Conservation (phyloP, 1,140 invertebrate genomes). For the Bombus haemorrhoidalis region DNA sequence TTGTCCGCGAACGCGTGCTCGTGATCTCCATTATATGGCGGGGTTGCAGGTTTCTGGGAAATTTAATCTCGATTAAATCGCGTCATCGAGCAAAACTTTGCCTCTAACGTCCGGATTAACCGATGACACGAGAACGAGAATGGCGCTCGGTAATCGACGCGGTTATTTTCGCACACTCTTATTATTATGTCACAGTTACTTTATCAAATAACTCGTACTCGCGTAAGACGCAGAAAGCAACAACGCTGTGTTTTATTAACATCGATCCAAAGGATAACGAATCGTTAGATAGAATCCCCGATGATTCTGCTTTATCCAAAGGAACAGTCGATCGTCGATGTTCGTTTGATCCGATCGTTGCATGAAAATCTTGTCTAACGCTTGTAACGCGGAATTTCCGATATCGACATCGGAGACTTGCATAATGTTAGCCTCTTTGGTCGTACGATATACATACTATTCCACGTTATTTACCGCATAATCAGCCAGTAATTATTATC, state of each 20-base stretch:
- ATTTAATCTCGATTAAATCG: neutral
- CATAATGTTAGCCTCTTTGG: neutral
- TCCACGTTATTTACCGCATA: too few relatives aligned
- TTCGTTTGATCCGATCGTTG: neutral
- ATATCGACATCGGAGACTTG: rapidly evolving
- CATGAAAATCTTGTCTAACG: neutral
- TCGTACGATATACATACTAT: neutral
- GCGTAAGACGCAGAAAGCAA: too few relatives aligned
- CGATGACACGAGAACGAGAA: neutral
- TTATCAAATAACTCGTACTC: too few relatives aligned
- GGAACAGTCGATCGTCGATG: neutral
- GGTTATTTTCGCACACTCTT: neutral
- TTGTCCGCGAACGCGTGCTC: neutral
- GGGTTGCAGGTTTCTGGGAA: neutral
- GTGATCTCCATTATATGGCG: neutral
- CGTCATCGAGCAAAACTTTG: neutral
- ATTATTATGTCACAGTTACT: neutral
- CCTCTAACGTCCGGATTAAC: neutral
- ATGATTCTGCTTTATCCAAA: too few relatives aligned
- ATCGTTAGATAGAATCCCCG: too few relatives aligned
- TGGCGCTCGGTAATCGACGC: neutral
- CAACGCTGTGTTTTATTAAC: too few relatives aligned
- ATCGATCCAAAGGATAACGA: too few relatives aligned
- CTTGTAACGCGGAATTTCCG: too few relatives aligned
- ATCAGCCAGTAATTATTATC: neutral